A percentile compares a stretch with the other conserved stretches of the same genome.
Evolutionary conservation across 2,888 invertebrate species (phyloP).

Genomic region (Euplexia lucipara): DNA sequence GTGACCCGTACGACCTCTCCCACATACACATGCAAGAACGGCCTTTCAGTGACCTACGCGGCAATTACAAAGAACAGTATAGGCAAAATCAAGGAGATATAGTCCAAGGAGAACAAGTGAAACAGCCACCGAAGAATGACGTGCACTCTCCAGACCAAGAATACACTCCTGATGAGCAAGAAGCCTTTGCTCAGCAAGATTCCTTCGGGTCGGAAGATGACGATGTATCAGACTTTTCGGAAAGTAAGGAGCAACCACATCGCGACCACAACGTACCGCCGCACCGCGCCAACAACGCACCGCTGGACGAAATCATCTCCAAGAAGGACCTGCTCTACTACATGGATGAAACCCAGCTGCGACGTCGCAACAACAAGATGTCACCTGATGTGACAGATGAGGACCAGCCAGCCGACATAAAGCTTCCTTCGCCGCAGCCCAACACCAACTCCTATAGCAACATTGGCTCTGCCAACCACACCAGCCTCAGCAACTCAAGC

Average conservation of each 20-base stretch:
- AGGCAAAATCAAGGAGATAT: neutral
- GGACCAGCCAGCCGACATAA: neutral
- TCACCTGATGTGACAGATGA: slow-evolving; percentile 12
- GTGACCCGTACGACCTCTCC: neutral
- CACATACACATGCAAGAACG: neutral
- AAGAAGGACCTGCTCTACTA: slow-evolving; percentile 70
- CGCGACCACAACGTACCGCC: neutral
- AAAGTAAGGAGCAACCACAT: neutral
- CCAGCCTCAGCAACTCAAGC: too few relatives aligned
- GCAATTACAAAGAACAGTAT: neutral
- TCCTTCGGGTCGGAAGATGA: slow-evolving; percentile 4
- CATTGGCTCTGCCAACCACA: neutral
- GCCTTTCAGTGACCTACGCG: slow-evolving; percentile 10
- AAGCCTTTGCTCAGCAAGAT: slow-evolving; percentile 12
- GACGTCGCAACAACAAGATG: slow-evolving; percentile 27
- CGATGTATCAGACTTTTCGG: slow-evolving; percentile 15
- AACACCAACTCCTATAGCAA: neutral
- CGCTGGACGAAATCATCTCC: slow-evolving; percentile 26
- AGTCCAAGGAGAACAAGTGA: neutral
- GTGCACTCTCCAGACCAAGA: slow-evolving; percentile 7
- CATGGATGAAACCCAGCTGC: slow-evolving; percentile 60
- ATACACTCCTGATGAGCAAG: slow-evolving; percentile 10
- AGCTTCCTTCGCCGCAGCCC: neutral
- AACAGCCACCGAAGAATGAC: neutral
- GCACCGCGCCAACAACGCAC: neutral